Percentiles rank a stretch among this genome's conserved stretches.
Evolutionary conservation across 2,797 vertebrate genomes (phyloP).

Genomic region (Rhadinocentrus ornatus): DNA sequence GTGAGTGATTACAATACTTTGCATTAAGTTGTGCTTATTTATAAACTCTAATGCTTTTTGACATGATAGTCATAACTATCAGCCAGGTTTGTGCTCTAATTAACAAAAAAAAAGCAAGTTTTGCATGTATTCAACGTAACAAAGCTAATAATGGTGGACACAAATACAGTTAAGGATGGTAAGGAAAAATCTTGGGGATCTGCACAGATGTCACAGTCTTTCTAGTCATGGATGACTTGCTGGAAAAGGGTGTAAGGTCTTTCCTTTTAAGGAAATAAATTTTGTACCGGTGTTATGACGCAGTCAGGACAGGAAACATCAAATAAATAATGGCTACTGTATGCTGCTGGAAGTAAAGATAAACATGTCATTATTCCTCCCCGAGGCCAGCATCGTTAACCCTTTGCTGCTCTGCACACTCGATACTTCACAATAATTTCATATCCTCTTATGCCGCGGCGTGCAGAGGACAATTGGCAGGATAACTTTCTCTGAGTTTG

Average conservation of each 20-base stretch:
- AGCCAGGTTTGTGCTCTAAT: neutral
- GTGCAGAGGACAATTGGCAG: neutral
- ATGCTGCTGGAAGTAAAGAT: slow-evolving; percentile 17
- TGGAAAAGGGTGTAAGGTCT: slow-evolving; percentile 12
- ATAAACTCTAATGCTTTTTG: neutral
- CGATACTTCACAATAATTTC: neutral
- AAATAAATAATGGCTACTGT: slow-evolving; percentile 38
- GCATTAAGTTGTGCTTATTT: neutral
- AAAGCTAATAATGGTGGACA: neutral
- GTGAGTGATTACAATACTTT: slow-evolving; percentile 4
- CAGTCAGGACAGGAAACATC: slow-evolving; percentile 44
- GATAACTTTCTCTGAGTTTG: neutral
- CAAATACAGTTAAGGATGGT: neutral
- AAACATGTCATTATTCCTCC: slow-evolving; percentile 23
- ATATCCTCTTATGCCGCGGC: neutral
- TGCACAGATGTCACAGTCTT: neutral
- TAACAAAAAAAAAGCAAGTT: neutral
- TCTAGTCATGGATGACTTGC: slow-evolving; percentile 1
- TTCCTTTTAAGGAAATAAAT: slow-evolving; percentile 79
- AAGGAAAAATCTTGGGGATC: neutral
- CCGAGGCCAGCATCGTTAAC: neutral
- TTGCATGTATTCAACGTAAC: neutral
- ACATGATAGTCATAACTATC: neutral
- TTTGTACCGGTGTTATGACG: slow-evolving; percentile 56
- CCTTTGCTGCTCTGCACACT: neutral